phyloP scores from a whole-genome alignment of 2,888 invertebrate genomes.

The Euclidia mi region DNA sequence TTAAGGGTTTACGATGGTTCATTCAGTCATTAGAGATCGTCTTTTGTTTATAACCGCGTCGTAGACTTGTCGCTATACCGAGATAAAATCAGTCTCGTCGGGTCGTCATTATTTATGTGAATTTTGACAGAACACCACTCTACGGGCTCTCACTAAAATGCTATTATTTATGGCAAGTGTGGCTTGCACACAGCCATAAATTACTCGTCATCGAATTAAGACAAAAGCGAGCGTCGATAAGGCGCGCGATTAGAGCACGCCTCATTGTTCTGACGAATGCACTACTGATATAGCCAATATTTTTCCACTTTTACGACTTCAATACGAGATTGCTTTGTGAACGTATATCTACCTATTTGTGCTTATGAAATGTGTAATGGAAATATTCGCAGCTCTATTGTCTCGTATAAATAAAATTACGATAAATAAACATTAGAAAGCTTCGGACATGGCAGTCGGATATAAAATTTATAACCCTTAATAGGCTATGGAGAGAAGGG shows the following conservation, averaged over 20 bases:
- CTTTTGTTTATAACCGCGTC: constrained; percentile 86
- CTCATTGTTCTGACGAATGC: constrained; percentile 81
- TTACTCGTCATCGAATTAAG: constrained; percentile 86
- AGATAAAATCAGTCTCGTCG: constrained; percentile 83
- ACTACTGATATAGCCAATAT: constrained; percentile 78
- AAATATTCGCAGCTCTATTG: constrained; percentile 48
- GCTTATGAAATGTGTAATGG: constrained; percentile 37
- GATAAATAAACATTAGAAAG: constrained; percentile 80
- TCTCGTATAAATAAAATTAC: constrained; percentile 68
- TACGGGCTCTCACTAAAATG: constrained; percentile 77
- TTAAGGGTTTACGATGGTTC: constrained; percentile 86
- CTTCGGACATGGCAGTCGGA: constrained; percentile 79
- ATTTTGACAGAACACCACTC: constrained; percentile 83
- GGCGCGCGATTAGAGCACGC: constrained; percentile 79
- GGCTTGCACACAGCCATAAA: constrained; percentile 76
- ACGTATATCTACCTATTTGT: constrained; percentile 5
- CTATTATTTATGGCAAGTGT: constrained; percentile 85
- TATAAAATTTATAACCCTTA: constrained; percentile 88
- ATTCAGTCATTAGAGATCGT: constrained; percentile 86
- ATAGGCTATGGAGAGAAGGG: constrained; percentile 86
- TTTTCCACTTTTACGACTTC: constrained; percentile 81
- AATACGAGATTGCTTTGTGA: constrained; percentile 70
- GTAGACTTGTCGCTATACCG: constrained; percentile 75
- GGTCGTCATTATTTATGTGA: constrained; percentile 87
- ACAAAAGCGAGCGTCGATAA: constrained; percentile 85